Conservation (phyloP, 2,888 invertebrate genomes). For the Leptopilina syphax region DNA sequence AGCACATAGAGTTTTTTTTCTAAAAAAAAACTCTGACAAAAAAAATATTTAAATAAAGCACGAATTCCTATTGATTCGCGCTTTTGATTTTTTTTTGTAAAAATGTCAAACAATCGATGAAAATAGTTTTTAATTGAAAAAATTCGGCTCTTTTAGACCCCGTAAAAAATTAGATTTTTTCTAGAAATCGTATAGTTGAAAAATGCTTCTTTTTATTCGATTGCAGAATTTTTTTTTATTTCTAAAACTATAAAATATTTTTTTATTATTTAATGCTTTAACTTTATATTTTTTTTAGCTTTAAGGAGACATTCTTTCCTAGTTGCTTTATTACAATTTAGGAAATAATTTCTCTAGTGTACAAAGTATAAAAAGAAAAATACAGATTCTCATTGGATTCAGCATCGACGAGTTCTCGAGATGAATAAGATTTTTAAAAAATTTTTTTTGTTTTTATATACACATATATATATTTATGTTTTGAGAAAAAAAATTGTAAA, state of each 20-base stretch:
- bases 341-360: conserved; percentile 16
- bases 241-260: no score
- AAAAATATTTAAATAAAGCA: neutral
- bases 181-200: no score
- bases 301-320: neutral
- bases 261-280: neutral
- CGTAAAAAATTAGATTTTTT: neutral
- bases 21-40: conserved; percentile 7
- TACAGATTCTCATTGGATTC: conserved; percentile 5
- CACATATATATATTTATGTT: no score
- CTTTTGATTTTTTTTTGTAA: conserved; percentile 50
- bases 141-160: neutral
- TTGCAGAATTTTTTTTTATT: no score
- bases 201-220: no score
- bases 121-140: conserved; percentile 56
- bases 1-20: conserved; percentile 3
- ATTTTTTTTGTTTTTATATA: neutral
- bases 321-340: neutral
- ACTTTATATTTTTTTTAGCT: neutral
- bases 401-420: neutral
- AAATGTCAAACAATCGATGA: neutral
- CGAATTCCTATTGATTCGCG: conserved; percentile 64
- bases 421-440: neutral
- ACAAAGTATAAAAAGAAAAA: conserved; percentile 6
- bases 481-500: neutral